Evolutionary conservation across 2,797 vertebrate genomes (phyloP).

Genomic region (Thripadectes ignobilis): DNA sequence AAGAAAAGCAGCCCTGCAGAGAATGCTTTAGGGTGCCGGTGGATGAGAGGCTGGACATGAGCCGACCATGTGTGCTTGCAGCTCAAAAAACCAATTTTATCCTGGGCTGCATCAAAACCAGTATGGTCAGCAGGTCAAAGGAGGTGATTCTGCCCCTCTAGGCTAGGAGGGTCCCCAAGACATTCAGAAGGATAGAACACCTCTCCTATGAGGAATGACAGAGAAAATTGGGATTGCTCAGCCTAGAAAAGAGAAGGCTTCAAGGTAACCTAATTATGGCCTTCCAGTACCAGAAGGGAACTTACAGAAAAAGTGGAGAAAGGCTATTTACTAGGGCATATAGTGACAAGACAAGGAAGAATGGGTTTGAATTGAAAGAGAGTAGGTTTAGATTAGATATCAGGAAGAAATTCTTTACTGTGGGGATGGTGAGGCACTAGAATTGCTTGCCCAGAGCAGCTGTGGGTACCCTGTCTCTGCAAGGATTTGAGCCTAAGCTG

Average conservation of each 20-base stretch:
- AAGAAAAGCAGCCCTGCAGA: not conserved
- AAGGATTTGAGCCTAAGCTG: not conserved
- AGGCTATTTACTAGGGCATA: not conserved
- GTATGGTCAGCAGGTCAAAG: not conserved
- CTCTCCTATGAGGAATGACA: not conserved
- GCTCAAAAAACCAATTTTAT: not conserved
- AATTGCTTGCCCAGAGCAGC: not conserved
- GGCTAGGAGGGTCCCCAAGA: not conserved
- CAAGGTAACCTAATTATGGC: not conserved
- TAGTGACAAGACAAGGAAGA: not conserved
- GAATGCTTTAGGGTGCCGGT: not conserved
- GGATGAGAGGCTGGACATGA: not conserved
- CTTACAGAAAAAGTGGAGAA: not conserved
- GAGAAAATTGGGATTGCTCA: not conserved
- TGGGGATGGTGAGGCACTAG: not conserved
- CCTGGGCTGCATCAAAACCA: not conserved
- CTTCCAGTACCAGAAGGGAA: not conserved
- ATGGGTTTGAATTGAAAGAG: not conserved
- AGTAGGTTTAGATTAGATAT: not conserved
- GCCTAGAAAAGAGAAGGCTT: not conserved
- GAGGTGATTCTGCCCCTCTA: not conserved
- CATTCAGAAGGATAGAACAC: not conserved
- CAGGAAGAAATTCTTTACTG: not conserved
- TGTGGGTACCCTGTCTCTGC: not conserved
- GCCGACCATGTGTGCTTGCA: not conserved